Percentiles rank a stretch among this genome's conserved stretches.
These are phyloP conservation scores for Tichodroma muraria DNA, from an alignment of 2,113 vertebrate genomes.

Conservation along the genomic window DNA sequence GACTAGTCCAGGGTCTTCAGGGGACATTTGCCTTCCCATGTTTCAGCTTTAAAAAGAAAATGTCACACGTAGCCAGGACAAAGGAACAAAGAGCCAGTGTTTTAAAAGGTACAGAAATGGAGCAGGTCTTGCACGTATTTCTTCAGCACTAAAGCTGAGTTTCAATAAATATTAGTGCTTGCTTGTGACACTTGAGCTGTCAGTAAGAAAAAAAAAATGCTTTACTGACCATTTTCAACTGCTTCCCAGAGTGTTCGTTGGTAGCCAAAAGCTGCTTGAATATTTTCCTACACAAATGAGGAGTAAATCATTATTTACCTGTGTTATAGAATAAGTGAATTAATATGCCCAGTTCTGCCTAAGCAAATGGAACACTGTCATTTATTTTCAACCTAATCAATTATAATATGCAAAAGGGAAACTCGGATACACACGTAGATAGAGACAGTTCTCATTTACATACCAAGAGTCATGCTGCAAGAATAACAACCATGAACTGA, in stretches of 20 bases:
- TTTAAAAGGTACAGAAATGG: not conserved
- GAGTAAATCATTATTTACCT: not conserved
- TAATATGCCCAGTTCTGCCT: not conserved
- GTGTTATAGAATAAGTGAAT: not conserved
- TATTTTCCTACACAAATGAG: not conserved
- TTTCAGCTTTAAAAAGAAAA: conserved; percentile 16
- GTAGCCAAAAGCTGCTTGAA: not conserved
- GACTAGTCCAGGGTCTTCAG: not conserved
- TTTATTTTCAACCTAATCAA: conserved; percentile 42
- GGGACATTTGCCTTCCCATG: conserved; percentile 17
- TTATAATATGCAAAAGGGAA: conserved; percentile 37
- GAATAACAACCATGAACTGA: not conserved
- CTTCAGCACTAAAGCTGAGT: not conserved
- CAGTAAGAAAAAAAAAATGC: not conserved
- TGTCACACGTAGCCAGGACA: not conserved
- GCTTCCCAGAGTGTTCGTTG: not conserved
- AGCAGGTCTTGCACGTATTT: not conserved
- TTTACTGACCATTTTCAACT: not conserved
- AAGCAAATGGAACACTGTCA: not conserved
- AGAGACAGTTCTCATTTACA: not conserved
- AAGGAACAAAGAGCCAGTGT: conserved; percentile 1
- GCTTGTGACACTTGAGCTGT: not conserved
- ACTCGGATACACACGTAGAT: not conserved
- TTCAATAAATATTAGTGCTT: not conserved
- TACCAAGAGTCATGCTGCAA: not conserved